Conservation (phyloP, 2,113 vertebrate genomes). For the Corythornis cristatus region DNA sequence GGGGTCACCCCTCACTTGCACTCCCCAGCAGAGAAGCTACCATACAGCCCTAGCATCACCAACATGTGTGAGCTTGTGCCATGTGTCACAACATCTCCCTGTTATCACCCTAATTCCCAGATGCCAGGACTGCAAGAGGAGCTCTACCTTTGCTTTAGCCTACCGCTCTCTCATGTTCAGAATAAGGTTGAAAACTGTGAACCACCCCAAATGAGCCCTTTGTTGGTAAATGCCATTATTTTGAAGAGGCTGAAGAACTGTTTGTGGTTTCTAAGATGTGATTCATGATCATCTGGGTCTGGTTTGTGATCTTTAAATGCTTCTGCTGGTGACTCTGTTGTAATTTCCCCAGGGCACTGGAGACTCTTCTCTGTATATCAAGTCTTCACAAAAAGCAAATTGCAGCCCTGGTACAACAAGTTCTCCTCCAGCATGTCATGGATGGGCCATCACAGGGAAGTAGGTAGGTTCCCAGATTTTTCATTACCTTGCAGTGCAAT, state of each 20-base stretch:
- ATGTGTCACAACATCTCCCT: not conserved
- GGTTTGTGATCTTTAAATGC: not conserved
- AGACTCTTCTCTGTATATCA: not conserved
- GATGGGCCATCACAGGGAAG: not conserved
- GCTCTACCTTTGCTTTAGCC: not conserved
- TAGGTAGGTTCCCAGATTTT: not conserved
- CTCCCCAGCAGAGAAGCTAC: not conserved
- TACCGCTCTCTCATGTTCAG: not conserved
- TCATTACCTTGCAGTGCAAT: not conserved
- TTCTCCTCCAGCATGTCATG: not conserved
- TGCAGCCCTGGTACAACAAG: not conserved
- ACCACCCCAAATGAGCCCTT: not conserved
- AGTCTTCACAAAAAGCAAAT: not conserved
- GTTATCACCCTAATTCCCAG: fast-evolving
- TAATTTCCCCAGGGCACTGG: not conserved
- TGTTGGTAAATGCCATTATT: conserved; percentile 35
- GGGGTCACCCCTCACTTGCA: too few relatives aligned
- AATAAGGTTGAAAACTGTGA: not conserved
- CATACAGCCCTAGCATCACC: not conserved
- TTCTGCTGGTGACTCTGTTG: not conserved
- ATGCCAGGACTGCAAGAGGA: not conserved
- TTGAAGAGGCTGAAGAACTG: not conserved
- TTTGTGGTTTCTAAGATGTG: not conserved
- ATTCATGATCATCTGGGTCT: not conserved
- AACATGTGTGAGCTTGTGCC: not conserved